Percentiles rank a stretch among this genome's conserved stretches.
Evolutionary conservation across 2,797 vertebrate genomes (phyloP).

Genomic region (Margarornis squamiger): DNA sequence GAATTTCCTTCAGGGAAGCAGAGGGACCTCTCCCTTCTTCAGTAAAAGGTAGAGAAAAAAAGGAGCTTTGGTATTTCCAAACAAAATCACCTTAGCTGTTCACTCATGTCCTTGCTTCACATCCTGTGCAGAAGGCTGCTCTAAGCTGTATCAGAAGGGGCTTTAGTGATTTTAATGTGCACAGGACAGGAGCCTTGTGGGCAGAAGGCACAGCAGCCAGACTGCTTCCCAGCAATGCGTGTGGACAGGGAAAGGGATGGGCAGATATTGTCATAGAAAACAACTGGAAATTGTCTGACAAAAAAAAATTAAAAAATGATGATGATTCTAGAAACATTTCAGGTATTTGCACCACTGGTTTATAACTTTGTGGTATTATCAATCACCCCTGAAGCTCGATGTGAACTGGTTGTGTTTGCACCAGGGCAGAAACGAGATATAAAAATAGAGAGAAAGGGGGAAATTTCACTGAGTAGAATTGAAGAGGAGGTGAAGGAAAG

Average conservation of each 20-base stretch:
- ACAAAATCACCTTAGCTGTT: neutral
- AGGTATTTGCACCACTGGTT: accelerated
- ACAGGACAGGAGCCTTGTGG: neutral
- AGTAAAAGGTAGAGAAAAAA: neutral
- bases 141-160: neutral
- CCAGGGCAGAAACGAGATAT: neutral
- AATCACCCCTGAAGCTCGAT: accelerated
- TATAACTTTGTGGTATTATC: too few species aligned
- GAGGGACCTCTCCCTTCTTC: neutral
- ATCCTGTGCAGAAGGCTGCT: neutral
- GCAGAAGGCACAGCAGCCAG: neutral
- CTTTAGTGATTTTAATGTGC: neutral
- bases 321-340: neutral
- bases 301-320: neutral
- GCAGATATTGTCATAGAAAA: neutral
- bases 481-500: neutral
- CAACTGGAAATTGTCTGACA: accelerated
- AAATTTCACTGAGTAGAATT: neutral
- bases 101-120: neutral
- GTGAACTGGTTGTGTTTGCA: neutral
- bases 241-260: neutral
- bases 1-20: neutral
- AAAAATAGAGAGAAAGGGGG: neutral
- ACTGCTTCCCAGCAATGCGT: neutral
- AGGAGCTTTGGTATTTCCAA: neutral